These are phyloP conservation scores for Lasioglossum morio DNA, from an alignment of 2,888 invertebrate species.

Conservation along the genomic window DNA sequence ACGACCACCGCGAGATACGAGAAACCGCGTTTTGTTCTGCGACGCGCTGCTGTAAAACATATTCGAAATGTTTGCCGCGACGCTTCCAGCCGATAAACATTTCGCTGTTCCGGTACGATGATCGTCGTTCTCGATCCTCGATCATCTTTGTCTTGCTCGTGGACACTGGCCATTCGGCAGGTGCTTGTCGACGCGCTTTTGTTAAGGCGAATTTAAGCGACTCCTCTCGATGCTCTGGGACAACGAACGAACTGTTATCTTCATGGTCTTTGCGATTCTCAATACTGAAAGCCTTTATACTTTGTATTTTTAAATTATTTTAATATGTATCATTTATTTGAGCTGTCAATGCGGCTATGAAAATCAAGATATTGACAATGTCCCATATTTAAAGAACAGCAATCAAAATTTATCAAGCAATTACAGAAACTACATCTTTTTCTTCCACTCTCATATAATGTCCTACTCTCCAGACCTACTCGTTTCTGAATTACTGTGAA, in stretches of 20 bases:
- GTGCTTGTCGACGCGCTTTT: not conserved
- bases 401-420: too few relatives aligned
- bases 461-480: too few relatives aligned
- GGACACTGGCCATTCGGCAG: not conserved
- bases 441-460: too few relatives aligned
- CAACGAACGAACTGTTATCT: not conserved
- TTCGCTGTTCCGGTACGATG: constrained; percentile 14
- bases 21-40: constrained; percentile 41
- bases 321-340: too few relatives aligned
- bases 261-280: not conserved
- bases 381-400: too few relatives aligned
- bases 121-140: not conserved
- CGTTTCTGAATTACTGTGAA: too few relatives aligned
- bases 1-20: constrained; percentile 45
- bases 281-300: not conserved
- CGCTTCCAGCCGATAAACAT: constrained; percentile 20
- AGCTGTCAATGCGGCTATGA: too few relatives aligned
- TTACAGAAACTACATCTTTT: too few relatives aligned
- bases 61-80: constrained; percentile 44
- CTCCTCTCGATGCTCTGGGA: not conserved
- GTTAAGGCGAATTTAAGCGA: not conserved
- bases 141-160: not conserved
- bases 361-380: too few relatives aligned
- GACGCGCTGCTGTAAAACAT: constrained; percentile 46
- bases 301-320: too few relatives aligned